These are phyloP conservation scores for Poeciliopsis infans DNA, from an alignment of 2,797 vertebrate genomes.

Conservation along the genomic window DNA sequence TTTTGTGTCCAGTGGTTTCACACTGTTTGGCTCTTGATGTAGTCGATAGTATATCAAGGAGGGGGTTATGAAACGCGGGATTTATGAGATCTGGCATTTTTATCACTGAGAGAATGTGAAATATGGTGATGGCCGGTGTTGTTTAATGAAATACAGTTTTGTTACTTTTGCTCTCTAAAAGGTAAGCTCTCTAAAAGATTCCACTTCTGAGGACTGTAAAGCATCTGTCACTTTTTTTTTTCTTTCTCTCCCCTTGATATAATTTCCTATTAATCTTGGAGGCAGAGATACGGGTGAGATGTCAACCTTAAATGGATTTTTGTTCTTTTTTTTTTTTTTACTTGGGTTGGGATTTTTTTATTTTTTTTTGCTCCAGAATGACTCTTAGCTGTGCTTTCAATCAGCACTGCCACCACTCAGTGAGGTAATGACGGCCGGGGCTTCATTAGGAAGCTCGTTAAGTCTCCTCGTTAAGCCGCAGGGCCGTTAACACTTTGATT, in stretches of 20 bases:
- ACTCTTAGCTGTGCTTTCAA: slow-evolving; percentile 74
- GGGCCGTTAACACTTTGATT: slow-evolving; percentile 75
- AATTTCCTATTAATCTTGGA: slow-evolving; percentile 61
- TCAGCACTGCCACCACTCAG: slow-evolving; percentile 71
- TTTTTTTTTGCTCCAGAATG: slow-evolving; percentile 65
- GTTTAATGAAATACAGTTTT: slow-evolving; percentile 45
- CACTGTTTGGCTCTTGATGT: slow-evolving; percentile 69
- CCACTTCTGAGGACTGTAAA: slow-evolving; percentile 30
- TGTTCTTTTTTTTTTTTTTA: slow-evolving; percentile 62
- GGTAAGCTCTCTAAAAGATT: slow-evolving; percentile 30
- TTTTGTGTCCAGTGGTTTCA: slow-evolving; percentile 66
- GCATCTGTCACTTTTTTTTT: slow-evolving; percentile 45
- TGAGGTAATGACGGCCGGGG: slow-evolving; percentile 79
- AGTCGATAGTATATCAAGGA: slow-evolving; percentile 64
- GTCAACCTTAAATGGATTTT: slow-evolving; percentile 76
- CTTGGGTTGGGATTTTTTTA: slow-evolving; percentile 54
- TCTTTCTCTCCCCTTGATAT: slow-evolving; percentile 38
- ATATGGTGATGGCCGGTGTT: slow-evolving; percentile 47
- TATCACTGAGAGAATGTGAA: slow-evolving; percentile 57
- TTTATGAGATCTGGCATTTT: slow-evolving; percentile 69
- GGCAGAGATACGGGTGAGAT: slow-evolving; percentile 65
- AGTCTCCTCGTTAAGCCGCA: slow-evolving; percentile 77
- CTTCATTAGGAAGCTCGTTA: slow-evolving; percentile 87
- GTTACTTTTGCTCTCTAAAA: slow-evolving; percentile 42
- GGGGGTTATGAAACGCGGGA: slow-evolving; percentile 60